Conservation (phyloP, 2,113 vertebrate species). For the Leuciscus idus region DNA sequence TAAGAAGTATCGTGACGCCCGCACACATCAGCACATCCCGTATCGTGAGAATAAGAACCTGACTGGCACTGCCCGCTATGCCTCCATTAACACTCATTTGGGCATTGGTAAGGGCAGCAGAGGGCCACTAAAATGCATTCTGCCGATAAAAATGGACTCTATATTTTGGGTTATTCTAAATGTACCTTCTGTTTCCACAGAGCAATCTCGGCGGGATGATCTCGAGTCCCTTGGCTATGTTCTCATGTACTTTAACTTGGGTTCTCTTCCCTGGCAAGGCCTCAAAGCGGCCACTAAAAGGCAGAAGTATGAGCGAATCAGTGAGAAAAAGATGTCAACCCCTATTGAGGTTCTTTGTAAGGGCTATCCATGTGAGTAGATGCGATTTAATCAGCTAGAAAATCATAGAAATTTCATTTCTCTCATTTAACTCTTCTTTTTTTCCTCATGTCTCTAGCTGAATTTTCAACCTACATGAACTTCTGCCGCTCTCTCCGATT, state of each 20-base stretch:
- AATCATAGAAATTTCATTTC: neutral
- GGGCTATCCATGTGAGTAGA: constrained; percentile 94
- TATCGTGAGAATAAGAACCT: constrained; percentile 98
- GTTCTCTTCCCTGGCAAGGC: constrained; percentile 97
- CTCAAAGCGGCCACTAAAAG: constrained; percentile 97
- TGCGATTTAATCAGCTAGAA: neutral
- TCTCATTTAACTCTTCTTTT: constrained; percentile 2
- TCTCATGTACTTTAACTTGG: constrained; percentile 99
- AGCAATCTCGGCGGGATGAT: constrained; percentile 96
- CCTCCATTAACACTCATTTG: constrained; percentile 97
- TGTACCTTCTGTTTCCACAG: constrained; percentile 69
- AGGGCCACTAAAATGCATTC: neutral
- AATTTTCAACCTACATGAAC: constrained; percentile 98
- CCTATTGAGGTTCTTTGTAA: constrained; percentile 97
- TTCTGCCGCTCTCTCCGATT: constrained; percentile 95
- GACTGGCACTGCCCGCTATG: constrained; percentile 95
- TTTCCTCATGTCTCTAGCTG: constrained; percentile 74
- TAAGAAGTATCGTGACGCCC: constrained; percentile 95
- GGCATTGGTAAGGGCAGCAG: constrained; percentile 85
- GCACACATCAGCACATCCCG: constrained; percentile 97
- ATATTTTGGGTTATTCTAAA: neutral
- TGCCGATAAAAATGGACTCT: neutral
- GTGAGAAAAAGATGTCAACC: constrained; percentile 99
- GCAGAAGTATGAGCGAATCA: constrained; percentile 98
- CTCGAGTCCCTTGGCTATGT: constrained; percentile 96